Evolutionary conservation across 2,888 invertebrate species (phyloP).

Genomic region (Odontothrips loti): DNA sequence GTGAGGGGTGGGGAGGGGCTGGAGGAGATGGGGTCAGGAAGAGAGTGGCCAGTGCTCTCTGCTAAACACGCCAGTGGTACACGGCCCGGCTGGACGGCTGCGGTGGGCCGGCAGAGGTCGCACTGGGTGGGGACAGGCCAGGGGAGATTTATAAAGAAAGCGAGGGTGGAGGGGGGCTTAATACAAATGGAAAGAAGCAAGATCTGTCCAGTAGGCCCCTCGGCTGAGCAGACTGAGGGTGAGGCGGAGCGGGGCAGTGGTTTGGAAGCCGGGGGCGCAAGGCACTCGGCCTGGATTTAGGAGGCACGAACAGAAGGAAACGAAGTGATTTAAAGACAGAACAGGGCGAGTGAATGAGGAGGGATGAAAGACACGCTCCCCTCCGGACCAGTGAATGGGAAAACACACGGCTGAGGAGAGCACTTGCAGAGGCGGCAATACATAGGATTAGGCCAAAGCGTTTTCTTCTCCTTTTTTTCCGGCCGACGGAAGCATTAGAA

Average conservation of each 20-base stretch:
- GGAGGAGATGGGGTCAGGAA: too few relatives aligned
- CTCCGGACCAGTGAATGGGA: background rate
- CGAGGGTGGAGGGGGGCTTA: background rate
- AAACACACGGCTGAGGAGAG: background rate
- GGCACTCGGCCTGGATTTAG: background rate
- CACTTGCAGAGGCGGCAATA: too few relatives aligned
- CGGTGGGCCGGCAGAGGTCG: background rate
- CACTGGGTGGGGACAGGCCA: background rate
- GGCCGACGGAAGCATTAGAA: too few relatives aligned
- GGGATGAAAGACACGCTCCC: background rate
- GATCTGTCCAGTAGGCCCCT: too few relatives aligned
- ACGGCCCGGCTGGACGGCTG: background rate
- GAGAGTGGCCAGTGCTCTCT: background rate
- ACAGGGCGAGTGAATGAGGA: background rate
- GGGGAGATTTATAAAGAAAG: background rate
- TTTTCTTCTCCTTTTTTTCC: too few relatives aligned
- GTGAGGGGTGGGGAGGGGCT: background rate
- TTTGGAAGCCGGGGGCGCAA: background rate
- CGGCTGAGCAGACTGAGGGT: background rate
- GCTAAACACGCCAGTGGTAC: background rate
- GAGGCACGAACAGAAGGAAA: background rate
- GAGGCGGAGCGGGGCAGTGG: too few relatives aligned
- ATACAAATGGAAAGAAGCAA: too few relatives aligned
- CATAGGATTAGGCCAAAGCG: too few relatives aligned
- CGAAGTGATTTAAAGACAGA: slow-evolving; percentile 2